Conservation (phyloP, 23 tunicate species). For the Halocynthia aurantium region DNA sequence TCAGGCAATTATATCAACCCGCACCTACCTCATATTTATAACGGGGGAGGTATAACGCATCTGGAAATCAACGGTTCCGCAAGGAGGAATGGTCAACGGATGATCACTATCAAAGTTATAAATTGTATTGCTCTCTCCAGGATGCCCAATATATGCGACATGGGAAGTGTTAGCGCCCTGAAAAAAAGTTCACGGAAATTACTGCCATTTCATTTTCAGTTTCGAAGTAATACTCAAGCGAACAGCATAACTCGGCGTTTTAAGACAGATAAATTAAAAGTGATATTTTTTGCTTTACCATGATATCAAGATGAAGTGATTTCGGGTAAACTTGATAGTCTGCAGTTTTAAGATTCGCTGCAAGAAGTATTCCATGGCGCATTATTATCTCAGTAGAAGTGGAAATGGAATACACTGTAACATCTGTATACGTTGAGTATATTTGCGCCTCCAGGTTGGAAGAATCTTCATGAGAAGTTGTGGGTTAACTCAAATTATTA, state of each 20-base stretch:
- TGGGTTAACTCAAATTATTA: not conserved
- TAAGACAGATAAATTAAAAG: not conserved
- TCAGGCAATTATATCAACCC: no score
- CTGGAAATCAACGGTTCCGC: conserved; percentile 70
- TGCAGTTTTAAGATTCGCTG: conserved; percentile 44
- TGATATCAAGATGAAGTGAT: conserved; percentile 40
- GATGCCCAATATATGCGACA: conserved; percentile 70
- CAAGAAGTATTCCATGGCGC: conserved; percentile 55
- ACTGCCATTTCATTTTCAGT: not conserved
- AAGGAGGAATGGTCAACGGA: conserved; percentile 25
- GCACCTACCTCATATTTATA: conserved; percentile 33
- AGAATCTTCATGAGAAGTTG: conserved; percentile 23
- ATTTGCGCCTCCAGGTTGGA: conserved; percentile 68
- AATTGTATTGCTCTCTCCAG: conserved; percentile 34
- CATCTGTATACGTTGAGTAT: conserved; percentile 55
- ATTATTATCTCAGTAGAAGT: not conserved
- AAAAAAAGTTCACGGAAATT: conserved; percentile 1
- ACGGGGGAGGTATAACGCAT: conserved; percentile 74
- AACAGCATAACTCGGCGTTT: not conserved
- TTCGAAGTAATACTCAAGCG: not conserved
- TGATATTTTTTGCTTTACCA: conserved; percentile 1
- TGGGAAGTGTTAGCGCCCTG: not conserved
- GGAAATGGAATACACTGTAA: conserved; percentile 9
- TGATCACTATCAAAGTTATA: conserved; percentile 14
- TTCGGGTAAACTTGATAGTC: conserved; percentile 15